Conservation (phyloP, 2,797 vertebrate genomes). For the Gobionotothen gibberifrons region DNA sequence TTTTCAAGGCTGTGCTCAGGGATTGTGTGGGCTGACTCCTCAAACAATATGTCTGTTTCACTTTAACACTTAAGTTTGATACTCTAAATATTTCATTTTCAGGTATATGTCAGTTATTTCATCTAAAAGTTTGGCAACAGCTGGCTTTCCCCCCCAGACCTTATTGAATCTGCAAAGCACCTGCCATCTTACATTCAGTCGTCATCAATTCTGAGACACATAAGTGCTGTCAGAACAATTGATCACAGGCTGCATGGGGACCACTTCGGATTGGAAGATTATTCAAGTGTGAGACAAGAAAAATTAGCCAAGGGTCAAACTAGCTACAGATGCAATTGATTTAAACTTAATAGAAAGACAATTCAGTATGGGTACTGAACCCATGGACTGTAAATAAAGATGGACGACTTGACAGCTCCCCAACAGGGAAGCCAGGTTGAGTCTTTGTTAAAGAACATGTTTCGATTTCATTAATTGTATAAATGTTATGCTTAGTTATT, state of each 20-base stretch:
- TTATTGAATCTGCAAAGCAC: not conserved
- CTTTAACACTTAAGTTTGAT: not conserved
- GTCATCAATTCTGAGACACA: conserved; percentile 1
- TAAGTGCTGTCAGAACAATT: not conserved
- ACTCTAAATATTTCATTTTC: not conserved
- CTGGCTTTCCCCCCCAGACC: not conserved
- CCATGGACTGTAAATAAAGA: too few relatives aligned
- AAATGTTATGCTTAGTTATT: too few relatives aligned
- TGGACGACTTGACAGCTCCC: too few relatives aligned
- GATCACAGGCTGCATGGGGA: not conserved
- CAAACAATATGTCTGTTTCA: not conserved
- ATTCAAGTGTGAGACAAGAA: not conserved
- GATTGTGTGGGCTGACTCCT: not conserved
- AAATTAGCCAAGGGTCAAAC: not conserved
- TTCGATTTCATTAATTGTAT: too few relatives aligned
- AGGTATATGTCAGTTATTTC: not conserved
- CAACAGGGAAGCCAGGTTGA: too few relatives aligned
- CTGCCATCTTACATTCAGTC: not conserved
- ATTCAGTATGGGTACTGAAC: too few relatives aligned
- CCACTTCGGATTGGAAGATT: not conserved
- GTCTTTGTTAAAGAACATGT: too few relatives aligned
- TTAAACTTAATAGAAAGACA: not conserved
- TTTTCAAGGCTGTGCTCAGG: not conserved
- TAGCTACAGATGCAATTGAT: not conserved
- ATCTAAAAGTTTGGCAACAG: not conserved